phyloP scores from a whole-genome alignment of 35 echinoderm and acorn worm species.

The Anneissia japonica region DNA sequence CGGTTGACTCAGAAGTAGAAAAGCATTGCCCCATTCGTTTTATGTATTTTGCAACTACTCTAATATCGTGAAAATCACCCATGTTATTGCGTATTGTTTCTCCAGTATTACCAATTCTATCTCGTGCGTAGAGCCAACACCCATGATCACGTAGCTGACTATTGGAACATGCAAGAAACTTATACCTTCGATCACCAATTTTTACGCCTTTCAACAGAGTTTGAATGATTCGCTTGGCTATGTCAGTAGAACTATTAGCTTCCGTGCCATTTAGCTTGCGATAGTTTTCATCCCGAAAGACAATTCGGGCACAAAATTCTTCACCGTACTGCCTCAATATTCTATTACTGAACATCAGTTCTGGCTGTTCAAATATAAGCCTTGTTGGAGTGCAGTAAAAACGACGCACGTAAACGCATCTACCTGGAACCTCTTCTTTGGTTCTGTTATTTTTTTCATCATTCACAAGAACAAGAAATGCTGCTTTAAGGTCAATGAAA shows the following conservation, averaged over 20 bases:
- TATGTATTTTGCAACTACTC: conserved; percentile 21
- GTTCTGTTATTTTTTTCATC: not conserved
- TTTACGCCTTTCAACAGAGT: not conserved
- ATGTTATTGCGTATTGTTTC: not conserved
- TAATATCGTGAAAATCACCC: conserved; percentile 8
- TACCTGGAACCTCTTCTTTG: not conserved
- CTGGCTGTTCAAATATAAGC: not conserved
- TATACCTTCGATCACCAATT: not conserved
- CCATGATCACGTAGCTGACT: conserved; percentile 23
- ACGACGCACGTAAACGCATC: conserved; percentile 10
- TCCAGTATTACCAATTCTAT: not conserved
- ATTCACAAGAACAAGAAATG: not conserved
- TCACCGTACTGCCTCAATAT: conserved; percentile 10
- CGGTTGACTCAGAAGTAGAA: conserved; percentile 7
- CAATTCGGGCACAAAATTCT: conserved; percentile 9
- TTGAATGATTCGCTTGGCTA: not conserved
- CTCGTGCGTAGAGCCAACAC: conserved; percentile 23
- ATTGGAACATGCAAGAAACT: conserved; percentile 31
- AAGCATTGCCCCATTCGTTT: conserved; percentile 24
- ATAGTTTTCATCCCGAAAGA: conserved; percentile 18
- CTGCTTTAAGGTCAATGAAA: not conserved
- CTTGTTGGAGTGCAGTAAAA: conserved; percentile 2
- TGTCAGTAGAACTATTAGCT: not conserved
- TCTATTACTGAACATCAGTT: conserved; percentile 15
- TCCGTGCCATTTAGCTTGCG: not conserved